Percentiles rank a stretch among this genome's conserved stretches.
Conservation (phyloP, 1,140 invertebrate species). For the Procambarus virginalis region DNA sequence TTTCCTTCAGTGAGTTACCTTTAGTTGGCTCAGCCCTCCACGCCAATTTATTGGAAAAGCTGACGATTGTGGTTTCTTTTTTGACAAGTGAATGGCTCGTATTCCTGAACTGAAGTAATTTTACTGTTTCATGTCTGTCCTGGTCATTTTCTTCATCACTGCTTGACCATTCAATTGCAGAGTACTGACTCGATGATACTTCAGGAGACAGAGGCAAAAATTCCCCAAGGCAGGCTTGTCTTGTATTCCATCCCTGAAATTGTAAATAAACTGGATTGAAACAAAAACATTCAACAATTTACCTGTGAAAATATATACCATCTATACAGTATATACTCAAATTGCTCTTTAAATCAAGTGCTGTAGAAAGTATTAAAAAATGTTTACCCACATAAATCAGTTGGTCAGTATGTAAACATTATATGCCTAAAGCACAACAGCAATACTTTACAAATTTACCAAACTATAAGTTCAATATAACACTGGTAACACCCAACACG, state of each 20-base stretch:
- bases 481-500: too few relatives aligned
- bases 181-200: neutral
- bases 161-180: constrained; percentile 4
- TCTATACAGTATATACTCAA: neutral
- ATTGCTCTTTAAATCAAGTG: neutral
- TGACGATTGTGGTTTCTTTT: neutral
- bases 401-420: neutral
- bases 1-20: neutral
- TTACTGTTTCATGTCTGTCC: neutral
- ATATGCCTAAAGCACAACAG: neutral
- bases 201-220: neutral
- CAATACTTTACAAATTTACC: neutral
- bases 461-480: neutral
- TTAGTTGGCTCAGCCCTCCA: neutral
- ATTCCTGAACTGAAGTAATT: neutral
- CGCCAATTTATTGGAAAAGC: neutral
- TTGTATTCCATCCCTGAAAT: neutral
- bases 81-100: neutral
- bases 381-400: neutral
- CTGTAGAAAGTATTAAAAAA: too few relatives aligned
- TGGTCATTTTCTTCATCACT: neutral
- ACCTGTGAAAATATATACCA: neutral
- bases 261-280: neutral
- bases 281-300: neutral
- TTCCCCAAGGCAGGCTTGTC: neutral